These are phyloP conservation scores for human (Homo sapiens) DNA, from an alignment of 2,113 vertebrate species.

Conservation along the genomic window DNA sequence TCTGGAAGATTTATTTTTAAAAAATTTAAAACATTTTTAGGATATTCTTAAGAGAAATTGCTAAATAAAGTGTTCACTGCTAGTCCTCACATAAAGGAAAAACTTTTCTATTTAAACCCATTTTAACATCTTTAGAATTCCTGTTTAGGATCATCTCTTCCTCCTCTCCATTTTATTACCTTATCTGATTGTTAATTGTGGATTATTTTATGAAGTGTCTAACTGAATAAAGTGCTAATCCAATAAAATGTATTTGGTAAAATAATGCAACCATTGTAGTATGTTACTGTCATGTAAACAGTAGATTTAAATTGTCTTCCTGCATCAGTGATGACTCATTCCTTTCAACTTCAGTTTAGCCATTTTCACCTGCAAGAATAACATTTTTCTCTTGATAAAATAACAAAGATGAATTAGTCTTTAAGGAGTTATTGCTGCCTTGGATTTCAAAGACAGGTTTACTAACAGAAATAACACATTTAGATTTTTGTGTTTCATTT, in stretches of 20 bases:
- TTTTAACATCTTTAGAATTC: constrained; percentile 73
- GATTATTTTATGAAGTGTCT: constrained; percentile 37
- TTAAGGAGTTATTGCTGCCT: constrained; percentile 17
- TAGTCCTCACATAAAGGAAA: constrained; percentile 76
- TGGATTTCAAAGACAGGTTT: constrained; percentile 39
- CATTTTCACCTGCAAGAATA: constrained; percentile 22
- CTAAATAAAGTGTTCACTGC: constrained; percentile 80
- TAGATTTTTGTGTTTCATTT: constrained; percentile 19
- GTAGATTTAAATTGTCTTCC: neutral
- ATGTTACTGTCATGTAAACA: neutral
- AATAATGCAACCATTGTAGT: neutral
- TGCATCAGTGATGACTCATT: neutral
- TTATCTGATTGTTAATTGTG: constrained; percentile 56
- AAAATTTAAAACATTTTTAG: constrained; percentile 22
- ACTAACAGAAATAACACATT: constrained; percentile 40
- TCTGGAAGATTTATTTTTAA: neutral
- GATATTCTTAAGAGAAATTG: constrained; percentile 73
- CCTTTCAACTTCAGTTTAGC: constrained; percentile 27
- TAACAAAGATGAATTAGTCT: neutral
- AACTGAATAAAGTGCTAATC: constrained; percentile 46
- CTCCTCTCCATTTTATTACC: constrained; percentile 73
- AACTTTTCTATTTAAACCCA: constrained; percentile 80
- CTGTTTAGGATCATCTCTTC: constrained; percentile 77
- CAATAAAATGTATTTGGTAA: constrained; percentile 14
- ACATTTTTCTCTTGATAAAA: constrained; percentile 49